Evolutionary conservation across 2,797 vertebrate species (phyloP), one percentile per base, ranked within the genome.

Genomic region (Lutra lutra): DNA sequence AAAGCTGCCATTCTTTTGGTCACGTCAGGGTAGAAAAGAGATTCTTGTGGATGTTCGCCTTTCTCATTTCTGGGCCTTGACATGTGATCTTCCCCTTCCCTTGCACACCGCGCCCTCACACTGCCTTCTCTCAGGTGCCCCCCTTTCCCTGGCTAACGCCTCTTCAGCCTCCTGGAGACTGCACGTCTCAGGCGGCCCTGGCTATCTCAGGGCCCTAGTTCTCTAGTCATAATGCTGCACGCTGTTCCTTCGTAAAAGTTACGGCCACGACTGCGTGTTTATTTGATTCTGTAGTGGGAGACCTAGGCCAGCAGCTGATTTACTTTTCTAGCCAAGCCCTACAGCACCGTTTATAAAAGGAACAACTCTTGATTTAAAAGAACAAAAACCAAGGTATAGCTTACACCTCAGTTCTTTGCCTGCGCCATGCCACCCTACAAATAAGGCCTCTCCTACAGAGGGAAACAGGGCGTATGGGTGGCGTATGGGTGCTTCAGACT

Each of bases 271-370:
- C 13, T 64, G 82, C 46, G 73, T n/a, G 21, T n/a, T 15, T 40
- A 64, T 35, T 32, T 66, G 38, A 56, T 58, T 93, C 23, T 92
- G 70, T 88, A 54, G 7, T 35, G 10, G 25, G 90, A 90, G 89
- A 89, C 12, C 38, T 66, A 27, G 29, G 46, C 29, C 54, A 84
- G 48, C 1, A 0, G 58, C 54, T 91, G 20, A 72, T 25, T 43
- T 25, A 72, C n/a, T 56, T 43, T 72, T 84, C 79, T 83, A 86
- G 58, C 68, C 83, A 89, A 90, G 56, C 62, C 75, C 68, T 62
- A 89, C 5, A 38, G 72, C 78, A 2, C 15, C 68, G 18, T 86
- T 11, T 94, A 43, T n/a, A 78, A 95, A 84, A 89, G 25, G 32
- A 89, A 86, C n/a, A 18, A 89, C 32, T 4, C 64, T 51, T n/a